These are phyloP conservation scores for Adelognathus sp. DNA, from an alignment of 2,888 invertebrate genomes.

Conservation along the genomic window DNA sequence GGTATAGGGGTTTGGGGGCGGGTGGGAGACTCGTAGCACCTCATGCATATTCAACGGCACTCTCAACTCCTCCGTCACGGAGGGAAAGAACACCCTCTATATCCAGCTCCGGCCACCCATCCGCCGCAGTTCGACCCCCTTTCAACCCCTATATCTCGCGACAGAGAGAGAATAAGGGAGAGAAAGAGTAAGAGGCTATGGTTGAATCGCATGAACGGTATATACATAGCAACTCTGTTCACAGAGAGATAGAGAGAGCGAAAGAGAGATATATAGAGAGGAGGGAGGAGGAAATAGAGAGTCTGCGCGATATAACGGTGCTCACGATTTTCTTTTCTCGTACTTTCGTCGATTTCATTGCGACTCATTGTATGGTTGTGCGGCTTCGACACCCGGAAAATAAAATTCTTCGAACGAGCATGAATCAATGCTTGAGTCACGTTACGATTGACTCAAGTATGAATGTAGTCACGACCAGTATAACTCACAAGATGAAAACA, in stretches of 20 bases:
- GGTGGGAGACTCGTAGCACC: conserved; percentile 74
- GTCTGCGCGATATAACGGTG: conserved; percentile 62
- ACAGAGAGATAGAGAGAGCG: conserved; percentile 10
- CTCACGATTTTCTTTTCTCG: conserved; percentile 70
- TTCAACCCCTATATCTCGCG: conserved; percentile 69
- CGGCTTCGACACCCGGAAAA: too few relatives aligned
- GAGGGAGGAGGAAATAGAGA: conserved; percentile 49
- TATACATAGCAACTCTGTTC: background rate
- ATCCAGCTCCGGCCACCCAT: conserved; percentile 64
- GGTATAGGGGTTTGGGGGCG: too few relatives aligned
- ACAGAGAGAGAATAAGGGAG: conserved; percentile 68
- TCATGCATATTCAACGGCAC: conserved; percentile 81
- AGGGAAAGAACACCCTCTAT: conserved; percentile 80
- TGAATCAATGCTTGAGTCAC: too few relatives aligned
- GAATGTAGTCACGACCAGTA: too few relatives aligned
- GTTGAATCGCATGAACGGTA: conserved; percentile 37
- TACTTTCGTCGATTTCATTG: conserved; percentile 60
- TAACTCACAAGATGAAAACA: too few relatives aligned
- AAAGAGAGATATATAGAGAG: background rate
- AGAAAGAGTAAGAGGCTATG: conserved; percentile 57
- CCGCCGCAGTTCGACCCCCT: conserved; percentile 66
- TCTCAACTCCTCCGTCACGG: conserved; percentile 81
- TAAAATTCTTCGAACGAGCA: too few relatives aligned
- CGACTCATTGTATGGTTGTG: conserved; percentile 64
- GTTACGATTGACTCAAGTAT: too few relatives aligned